A percentile compares a stretch with the other conserved stretches of the same genome.
These are phyloP conservation scores for Drosophila simulans DNA, from an alignment of 1,140 invertebrate genomes.

Conservation along the genomic window DNA sequence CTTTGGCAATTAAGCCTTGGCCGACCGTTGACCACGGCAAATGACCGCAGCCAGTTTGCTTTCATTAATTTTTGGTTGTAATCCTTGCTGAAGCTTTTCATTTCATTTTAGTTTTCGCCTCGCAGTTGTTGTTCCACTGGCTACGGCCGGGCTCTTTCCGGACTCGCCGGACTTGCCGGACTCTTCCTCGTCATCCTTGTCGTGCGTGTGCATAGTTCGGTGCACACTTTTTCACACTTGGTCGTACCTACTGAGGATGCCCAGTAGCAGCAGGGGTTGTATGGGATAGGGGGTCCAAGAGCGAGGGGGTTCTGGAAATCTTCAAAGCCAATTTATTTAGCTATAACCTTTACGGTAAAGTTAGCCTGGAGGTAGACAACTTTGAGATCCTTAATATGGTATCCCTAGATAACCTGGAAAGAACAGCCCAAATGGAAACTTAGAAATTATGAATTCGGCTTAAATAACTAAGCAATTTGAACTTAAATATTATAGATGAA, in stretches of 20 bases:
- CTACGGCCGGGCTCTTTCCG: slow-evolving; percentile 3
- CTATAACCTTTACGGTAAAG: neutral
- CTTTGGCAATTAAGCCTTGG: slow-evolving; percentile 82
- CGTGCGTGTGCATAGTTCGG: slow-evolving; percentile 73
- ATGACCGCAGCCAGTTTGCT: slow-evolving; percentile 84
- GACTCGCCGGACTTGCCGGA: slow-evolving; percentile 2
- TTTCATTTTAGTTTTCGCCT: slow-evolving; percentile 75
- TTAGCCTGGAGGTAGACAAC: neutral
- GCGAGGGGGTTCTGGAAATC: neutral
- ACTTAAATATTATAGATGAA: no score
- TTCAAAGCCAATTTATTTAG: neutral
- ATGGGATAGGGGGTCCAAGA: slow-evolving; percentile 6
- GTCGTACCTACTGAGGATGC: slow-evolving; percentile 8
- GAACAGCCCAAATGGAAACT: no score
- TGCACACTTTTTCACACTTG: slow-evolving; percentile 76
- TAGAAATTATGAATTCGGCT: no score
- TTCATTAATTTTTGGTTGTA: slow-evolving; percentile 84
- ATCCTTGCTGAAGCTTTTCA: slow-evolving; percentile 83
- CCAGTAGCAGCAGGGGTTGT: slow-evolving; percentile 15
- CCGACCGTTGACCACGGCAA: slow-evolving; percentile 80
- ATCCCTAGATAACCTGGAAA: no score
- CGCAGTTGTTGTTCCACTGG: slow-evolving; percentile 37
- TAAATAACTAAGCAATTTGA: no score
- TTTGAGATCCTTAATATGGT: no score
- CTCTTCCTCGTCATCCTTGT: slow-evolving; percentile 26